Conservation (phyloP, 2,888 invertebrate genomes). For the Coelopa pilipes region DNA sequence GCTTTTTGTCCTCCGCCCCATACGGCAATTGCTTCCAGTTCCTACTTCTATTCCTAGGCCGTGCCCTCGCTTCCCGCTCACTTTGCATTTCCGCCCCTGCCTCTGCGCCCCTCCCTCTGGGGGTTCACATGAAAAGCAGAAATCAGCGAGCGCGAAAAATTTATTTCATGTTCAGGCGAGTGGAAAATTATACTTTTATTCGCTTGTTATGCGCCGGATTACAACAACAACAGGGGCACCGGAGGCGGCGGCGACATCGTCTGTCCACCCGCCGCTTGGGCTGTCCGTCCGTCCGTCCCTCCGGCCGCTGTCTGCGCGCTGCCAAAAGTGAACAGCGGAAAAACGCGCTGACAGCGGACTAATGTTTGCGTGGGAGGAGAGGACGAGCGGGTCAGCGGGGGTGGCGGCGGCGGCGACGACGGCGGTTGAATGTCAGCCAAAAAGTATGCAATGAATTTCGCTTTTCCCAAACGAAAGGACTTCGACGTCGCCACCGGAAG, state of each 20-base stretch:
- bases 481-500: no score
- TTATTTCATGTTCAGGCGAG: constrained; percentile 52
- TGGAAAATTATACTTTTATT: constrained; percentile 60
- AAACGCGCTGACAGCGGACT: constrained; percentile 14
- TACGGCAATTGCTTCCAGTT: background rate
- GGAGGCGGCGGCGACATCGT: background rate
- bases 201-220: constrained; percentile 46
- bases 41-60: background rate
- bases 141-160: constrained; percentile 46
- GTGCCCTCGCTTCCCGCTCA: background rate
- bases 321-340: constrained; percentile 41
- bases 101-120: background rate
- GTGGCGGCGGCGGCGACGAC: constrained; percentile 36
- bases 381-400: background rate
- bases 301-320: constrained; percentile 40
- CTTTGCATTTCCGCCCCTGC: background rate
- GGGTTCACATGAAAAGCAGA: constrained; percentile 37
- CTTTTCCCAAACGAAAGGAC: constrained; percentile 1
- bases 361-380: constrained; percentile 7
- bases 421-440: constrained; percentile 45
- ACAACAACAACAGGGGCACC: constrained; percentile 17
- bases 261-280: constrained; percentile 16
- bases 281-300: background rate
- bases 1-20: background rate
- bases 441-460: constrained; percentile 25